phyloP scores from a whole-genome alignment of 2,797 vertebrate genomes.

The Falco peregrinus region DNA sequence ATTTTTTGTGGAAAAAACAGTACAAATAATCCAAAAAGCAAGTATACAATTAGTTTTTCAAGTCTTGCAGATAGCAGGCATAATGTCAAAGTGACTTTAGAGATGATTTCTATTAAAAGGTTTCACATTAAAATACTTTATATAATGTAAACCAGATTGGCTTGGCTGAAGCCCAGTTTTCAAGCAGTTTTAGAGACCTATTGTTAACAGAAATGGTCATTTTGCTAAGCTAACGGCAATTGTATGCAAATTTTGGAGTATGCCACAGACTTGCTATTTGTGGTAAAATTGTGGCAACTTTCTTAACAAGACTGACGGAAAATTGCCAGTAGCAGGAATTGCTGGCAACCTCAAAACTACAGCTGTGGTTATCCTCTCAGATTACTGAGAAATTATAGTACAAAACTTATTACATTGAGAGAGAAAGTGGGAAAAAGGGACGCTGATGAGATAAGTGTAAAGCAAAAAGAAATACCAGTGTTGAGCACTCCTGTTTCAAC shows the following conservation, averaged over 20 bases:
- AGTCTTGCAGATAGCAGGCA: background rate
- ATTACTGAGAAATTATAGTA: constrained; percentile 70
- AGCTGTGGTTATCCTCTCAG: constrained; percentile 72
- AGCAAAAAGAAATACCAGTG: background rate
- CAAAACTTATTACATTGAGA: constrained; percentile 48
- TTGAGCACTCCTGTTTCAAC: background rate
- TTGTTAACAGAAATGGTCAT: constrained; percentile 63
- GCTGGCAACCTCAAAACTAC: constrained; percentile 72
- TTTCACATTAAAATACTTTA: constrained; percentile 58
- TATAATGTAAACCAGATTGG: constrained; percentile 48
- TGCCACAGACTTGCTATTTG: constrained; percentile 70
- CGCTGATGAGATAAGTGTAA: background rate
- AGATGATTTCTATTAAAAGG: constrained; percentile 52
- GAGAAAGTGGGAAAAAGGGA: background rate
- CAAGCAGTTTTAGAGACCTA: constrained; percentile 29
- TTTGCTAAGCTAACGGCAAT: constrained; percentile 60
- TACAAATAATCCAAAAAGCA: constrained; percentile 39
- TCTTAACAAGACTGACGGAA: constrained; percentile 68
- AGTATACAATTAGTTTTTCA: constrained; percentile 32
- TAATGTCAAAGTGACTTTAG: constrained; percentile 50
- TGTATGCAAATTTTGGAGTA: constrained; percentile 73
- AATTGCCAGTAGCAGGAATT: constrained; percentile 74
- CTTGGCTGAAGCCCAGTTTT: constrained; percentile 23
- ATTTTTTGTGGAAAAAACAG: constrained; percentile 4
- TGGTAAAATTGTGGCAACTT: constrained; percentile 70